Base-by-base conservation (phyloP, 2,113 vertebrate genomes). In the Heterotilapia buettikoferi region DNA sequence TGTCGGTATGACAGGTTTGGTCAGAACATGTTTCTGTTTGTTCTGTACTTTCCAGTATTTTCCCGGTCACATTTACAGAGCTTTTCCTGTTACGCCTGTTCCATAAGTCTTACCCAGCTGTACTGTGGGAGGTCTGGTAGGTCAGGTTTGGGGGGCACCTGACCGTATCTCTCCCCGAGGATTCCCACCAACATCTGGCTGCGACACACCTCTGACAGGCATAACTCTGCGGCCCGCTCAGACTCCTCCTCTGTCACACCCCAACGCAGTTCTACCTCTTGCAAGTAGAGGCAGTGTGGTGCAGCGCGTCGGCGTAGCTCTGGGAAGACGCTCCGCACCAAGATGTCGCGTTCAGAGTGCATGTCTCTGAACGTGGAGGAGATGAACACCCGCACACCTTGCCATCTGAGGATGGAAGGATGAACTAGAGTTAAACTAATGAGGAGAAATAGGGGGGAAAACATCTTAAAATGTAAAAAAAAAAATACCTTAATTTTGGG, bases 331-430 rank as follows among this genome's bases (percentile, higher is more conserved):
- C 90, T 93, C 6, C 96, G 96, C 54, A 98, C 96, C 85, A 98
- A 84, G 71, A 98, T 53, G 90, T 98, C 97, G 0, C 98, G 96
- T 91, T 98, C 98, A 0, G 97, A 96, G 0, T 98, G 97, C 97
- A 98, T 98, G 95, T 98, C 98, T 79, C 97, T 96, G 92, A 98
- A 98, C 9, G 98, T 98, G 84, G 98, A 98, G 11, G 98, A 98
- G 89, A 98, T 96, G 43, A 98, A 98, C 5, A 98, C 94, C 0
- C 97, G 96, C 18, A 98, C 86, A 3, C 91, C 94, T 66, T 89
- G 94, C 98, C 98, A 98, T 82, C 98, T 98, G 88, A 68, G 3
- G 6, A 47, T 38, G 57, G 53, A 85, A 19, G 14, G 12, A 8
- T 8, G 9, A 86, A 10, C 4, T 14, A 3, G 5, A 21, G 47